Evolutionary conservation across 2,888 invertebrate species (phyloP).

Genomic region (Chaetogeoica ovagalla): DNA sequence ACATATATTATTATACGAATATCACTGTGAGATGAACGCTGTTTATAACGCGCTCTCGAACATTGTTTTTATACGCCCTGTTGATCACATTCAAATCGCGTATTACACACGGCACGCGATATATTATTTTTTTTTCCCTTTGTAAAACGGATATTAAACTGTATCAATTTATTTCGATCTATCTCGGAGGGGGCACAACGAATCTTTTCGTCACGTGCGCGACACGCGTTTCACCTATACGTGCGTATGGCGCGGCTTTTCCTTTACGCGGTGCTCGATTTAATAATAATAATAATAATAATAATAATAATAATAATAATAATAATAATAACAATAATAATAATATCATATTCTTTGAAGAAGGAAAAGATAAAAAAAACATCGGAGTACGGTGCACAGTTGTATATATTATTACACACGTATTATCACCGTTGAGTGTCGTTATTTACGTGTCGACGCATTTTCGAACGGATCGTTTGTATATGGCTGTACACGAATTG

Average conservation of each 20-base stretch:
- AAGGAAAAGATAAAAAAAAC: background rate
- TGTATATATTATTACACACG: background rate
- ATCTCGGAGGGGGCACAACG: background rate
- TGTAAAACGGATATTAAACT: constrained; percentile 6
- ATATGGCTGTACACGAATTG: background rate
- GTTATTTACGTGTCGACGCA: constrained; percentile 4
- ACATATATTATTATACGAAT: no score
- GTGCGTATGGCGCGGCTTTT: background rate
- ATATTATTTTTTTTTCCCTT: constrained; percentile 32
- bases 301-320: no score
- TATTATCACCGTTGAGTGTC: constrained; percentile 8
- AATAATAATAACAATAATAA: no score
- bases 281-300: background rate
- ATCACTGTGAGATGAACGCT: no score
- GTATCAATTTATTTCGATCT: constrained; percentile 10
- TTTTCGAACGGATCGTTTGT: background rate
- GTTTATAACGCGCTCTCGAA: no score
- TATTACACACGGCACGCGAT: background rate
- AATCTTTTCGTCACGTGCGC: constrained; percentile 26
- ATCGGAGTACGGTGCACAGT: background rate
- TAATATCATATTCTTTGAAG: background rate
- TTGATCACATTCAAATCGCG: constrained; percentile 30
- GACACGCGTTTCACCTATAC: constrained; percentile 48
- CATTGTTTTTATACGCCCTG: background rate
- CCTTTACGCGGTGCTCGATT: background rate